Conservation (phyloP, 1,140 invertebrate species). For the Drosophila nannoptera region DNA sequence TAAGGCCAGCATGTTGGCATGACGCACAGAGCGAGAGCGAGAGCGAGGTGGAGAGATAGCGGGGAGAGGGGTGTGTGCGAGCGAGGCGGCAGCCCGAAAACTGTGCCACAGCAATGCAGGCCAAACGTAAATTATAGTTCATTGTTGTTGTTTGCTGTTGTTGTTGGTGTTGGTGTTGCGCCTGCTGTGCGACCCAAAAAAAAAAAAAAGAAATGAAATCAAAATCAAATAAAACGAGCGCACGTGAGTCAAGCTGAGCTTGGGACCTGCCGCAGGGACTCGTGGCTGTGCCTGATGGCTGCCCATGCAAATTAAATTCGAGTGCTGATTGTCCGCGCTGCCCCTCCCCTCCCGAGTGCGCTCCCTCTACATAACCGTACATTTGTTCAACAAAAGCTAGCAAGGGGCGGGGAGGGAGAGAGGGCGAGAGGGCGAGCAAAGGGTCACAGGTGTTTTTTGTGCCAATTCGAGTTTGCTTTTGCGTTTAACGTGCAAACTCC, state of each 20-base stretch:
- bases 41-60: background rate
- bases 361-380: background rate
- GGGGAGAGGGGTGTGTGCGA: background rate
- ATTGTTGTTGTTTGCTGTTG: constrained; percentile 19
- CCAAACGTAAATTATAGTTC: constrained; percentile 59
- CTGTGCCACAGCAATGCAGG: constrained; percentile 51
- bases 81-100: constrained; percentile 30
- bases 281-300: constrained; percentile 18
- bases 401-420: constrained; percentile 3
- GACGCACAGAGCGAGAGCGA: background rate
- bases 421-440: constrained; percentile 14
- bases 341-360: constrained; percentile 9
- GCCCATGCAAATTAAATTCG: constrained; percentile 74
- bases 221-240: constrained; percentile 74
- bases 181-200: constrained; percentile 39
- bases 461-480: constrained; percentile 63
- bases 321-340: constrained; percentile 65
- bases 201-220: constrained; percentile 59
- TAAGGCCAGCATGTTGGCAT: background rate
- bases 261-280: background rate
- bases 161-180: constrained; percentile 34
- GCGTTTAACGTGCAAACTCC: constrained; percentile 16
- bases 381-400: constrained; percentile 14
- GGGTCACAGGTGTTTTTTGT: constrained; percentile 71
- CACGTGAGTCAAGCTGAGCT: constrained; percentile 60